Base-by-base conservation (phyloP, 2,113 vertebrate species). In the Nothoprocta perdicaria region DNA sequence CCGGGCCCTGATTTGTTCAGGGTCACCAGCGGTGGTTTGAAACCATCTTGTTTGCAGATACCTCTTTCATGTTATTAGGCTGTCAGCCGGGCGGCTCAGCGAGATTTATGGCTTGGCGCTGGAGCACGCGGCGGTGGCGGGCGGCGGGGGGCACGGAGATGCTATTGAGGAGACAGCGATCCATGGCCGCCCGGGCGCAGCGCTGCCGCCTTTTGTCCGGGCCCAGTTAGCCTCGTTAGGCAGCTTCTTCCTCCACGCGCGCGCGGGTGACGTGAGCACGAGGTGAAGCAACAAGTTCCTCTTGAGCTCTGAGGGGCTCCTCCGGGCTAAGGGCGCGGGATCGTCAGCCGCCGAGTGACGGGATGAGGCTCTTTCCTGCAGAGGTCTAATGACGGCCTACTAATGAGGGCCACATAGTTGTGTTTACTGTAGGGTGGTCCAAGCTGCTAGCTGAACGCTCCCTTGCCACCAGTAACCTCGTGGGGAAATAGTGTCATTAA, bases 1-100 rank as follows among this genome's bases (percentile, higher is more conserved):
- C 95, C 76, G 74, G 89, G 88, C 96, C 96, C 96, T 95, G 97
- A 98, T 97, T 97, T 97, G 97, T 97, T 97, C 97, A 93, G 97
- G 97, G 97, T 98, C 97, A 97, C n/a, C 94, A 96, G 94, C 92
- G 69, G 84, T 86, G 95, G 94, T 97, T 96, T 86, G 52, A 97
- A 97, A 97, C 96, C 97, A 97, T 98, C 97, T 97, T 98, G 97
- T 97, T 97, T 96, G 96, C 94, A 96, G 97, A 98, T 94, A 92
- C 89, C 86, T 95, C 96, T 97, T 98, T 98, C 95, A 94, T 97
- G 96, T 97, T 96, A 95, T 97, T 96, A 97, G 96, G 84, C 96
- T 97, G 96, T 97, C 97, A 97, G 91, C 53, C 88, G 90, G 93
- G 95, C 90, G 94, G 92, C 86, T 90, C n/a, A 19, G 58, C 84